Evolutionary conservation across 2,888 invertebrate species (phyloP), one percentile per base, ranked within the genome.

Genomic region (Nemotelus nigrinus): DNA sequence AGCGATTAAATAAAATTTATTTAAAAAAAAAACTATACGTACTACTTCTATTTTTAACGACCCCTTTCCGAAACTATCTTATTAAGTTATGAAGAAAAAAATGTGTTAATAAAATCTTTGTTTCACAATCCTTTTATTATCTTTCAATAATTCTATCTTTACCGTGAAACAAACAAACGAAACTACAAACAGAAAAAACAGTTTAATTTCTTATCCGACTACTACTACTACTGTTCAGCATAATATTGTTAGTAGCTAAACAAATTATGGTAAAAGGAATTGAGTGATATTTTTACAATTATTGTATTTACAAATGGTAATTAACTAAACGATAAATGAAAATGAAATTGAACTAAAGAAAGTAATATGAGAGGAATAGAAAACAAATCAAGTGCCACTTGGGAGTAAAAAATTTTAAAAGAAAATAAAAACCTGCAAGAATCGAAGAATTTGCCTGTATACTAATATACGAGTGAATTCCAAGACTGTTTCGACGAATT

Each of bases 251-350:
- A 70, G 25, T 63, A 63, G 63, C 39, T 70, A 53, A 53, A 70
- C 44, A 50, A 70, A 70, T 70, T 70, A 70, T 70, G 53, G 53
- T 70, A 75, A 63, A 76, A 45, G 45, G 76, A 76, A 76, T 76
- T 76, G 65, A 76, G 76, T 76, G 76, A 76, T 76, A 76, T 65
- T 65, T 63, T 75, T 76, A 76, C 53, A 76, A 76, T 76, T 65
- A 75, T 50, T 48, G 65, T 76, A 43, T 63, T 63, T 63, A 63
- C 63, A 63, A 25, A 63, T 63, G 63, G 25, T 25, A 25, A 25
- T 25, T 43, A 41, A 63, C 63, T 63, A 75, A 43, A 53, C n/a
- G 57, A 64, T 39, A 76, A 64, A 65, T 3, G 25, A 25, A 25
- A 25, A 25, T 25, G 25, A 25, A 25, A 25, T 25, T 25, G 25